Evolutionary conservation across 53 echinoderm and acorn worm genomes (phyloP), one percentile per base, ranked within the genome.

Genomic region (Patiria pectinifera): DNA sequence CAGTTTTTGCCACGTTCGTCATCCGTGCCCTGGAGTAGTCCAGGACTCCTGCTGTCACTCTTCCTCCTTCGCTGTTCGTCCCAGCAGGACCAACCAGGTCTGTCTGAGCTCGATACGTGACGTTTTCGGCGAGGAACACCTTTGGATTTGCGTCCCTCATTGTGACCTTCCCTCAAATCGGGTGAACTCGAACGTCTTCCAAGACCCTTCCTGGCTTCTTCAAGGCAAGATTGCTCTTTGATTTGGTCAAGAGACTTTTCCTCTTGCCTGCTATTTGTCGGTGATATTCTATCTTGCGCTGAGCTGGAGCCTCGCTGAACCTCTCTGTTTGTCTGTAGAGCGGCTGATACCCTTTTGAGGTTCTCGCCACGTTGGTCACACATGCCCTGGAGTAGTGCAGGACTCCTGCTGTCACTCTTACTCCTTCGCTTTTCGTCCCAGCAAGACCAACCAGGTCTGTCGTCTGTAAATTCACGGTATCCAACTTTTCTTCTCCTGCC

Each of bases 11-110:
- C 59, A 21, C 22, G 7, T 21, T 59, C 13, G 9, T 59, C 58
- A 22, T 82, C 2, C 59, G 19, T 59, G 61, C 0, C 21, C 16
- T 22, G 19, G 61, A 4, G 59, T 45, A 46, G 45, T 25, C 45
- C 43, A 6, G 45, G 45, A 25, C 11, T 66, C 62, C 4, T 66
- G n/a, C 44, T 16, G 45, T 79, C 47, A 79, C 46, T 47, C 79
- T 16, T 47, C 3, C 1, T 2, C 66, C 26, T 63, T 63, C 63
- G 6, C 48, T 71, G 4, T 8, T 48, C 85, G 15, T 4, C 71
- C 71, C 71, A 85, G 22, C 11, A 21, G 8, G 85, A 85, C 16
- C 85, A 71, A 13, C 85, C 71, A 46, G 85, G 71, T 71, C 22
- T 71, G 2, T n/a, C n/a, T 59, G 60, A 59, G 11, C 11, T 6